phyloP scores from a whole-genome alignment of 1,140 invertebrate genomes.

The Drosophila santomea region DNA sequence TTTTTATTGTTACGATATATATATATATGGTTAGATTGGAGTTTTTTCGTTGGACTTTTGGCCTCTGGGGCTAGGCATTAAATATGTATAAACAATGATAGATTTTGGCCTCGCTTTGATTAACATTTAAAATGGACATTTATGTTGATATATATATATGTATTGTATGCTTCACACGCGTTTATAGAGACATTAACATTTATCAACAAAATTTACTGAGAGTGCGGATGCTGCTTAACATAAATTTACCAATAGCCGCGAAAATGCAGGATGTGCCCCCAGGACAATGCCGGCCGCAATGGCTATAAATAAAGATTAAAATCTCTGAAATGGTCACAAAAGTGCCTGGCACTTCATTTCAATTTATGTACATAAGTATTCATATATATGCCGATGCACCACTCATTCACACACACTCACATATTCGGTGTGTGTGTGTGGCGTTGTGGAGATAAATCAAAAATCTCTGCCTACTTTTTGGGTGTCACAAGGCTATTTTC shows the following conservation, averaged over 20 bases:
- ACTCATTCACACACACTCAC: constrained; percentile 5
- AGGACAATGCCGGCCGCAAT: constrained; percentile 42
- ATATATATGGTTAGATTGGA: background rate
- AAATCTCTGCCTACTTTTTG: constrained; percentile 77
- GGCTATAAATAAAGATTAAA: constrained; percentile 81
- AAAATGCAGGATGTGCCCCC: constrained; percentile 10
- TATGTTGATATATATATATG: constrained; percentile 31
- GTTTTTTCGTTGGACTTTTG: background rate
- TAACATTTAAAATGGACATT: constrained; percentile 32
- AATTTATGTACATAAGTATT: constrained; percentile 64
- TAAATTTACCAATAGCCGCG: constrained; percentile 35
- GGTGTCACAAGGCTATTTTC: constrained; percentile 40
- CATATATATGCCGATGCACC: constrained; percentile 19
- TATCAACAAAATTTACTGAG: constrained; percentile 37
- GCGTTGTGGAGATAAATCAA: constrained; percentile 63
- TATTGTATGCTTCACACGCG: constrained; percentile 26
- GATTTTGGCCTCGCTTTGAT: constrained; percentile 28
- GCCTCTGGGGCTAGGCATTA: constrained; percentile 32
- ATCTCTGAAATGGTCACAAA: constrained; percentile 77
- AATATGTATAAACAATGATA: constrained; percentile 59
- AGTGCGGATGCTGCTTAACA: constrained; percentile 46
- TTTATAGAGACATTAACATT: constrained; percentile 72
- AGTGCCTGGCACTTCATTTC: constrained; percentile 79
- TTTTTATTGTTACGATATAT: constrained; percentile 29
- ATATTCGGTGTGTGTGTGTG: background rate